A percentile compares a stretch with the other conserved stretches of the same genome.
phyloP scores from a whole-genome alignment of 92 coral and sea anemone species.

The Umimayanthus kanabou region DNA sequence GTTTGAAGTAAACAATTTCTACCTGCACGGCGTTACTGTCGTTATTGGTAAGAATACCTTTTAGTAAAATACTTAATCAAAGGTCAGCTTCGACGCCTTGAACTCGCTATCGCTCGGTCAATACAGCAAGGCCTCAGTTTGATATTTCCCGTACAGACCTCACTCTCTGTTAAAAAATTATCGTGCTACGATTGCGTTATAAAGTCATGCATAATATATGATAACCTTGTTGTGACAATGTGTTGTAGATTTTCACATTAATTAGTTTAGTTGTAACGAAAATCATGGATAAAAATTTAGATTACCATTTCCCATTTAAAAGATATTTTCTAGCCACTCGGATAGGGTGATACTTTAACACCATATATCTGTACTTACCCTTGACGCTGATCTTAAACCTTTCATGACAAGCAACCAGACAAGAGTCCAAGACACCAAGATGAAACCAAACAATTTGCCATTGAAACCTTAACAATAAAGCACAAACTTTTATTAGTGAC shows the following conservation, averaged over 20 bases:
- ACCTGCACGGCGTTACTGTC: too few relatives aligned
- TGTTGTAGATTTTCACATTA: background rate
- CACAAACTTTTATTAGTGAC: background rate
- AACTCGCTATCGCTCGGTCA: too few relatives aligned
- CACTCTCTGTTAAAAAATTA: too few relatives aligned
- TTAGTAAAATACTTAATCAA: too few relatives aligned
- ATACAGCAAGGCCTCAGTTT: too few relatives aligned
- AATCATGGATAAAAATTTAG: constrained; percentile 41
- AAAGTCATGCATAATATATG: background rate
- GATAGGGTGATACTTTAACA: background rate
- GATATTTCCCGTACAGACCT: too few relatives aligned
- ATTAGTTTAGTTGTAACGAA: background rate
- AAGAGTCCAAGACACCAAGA: constrained; percentile 73
- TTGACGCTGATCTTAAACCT: constrained; percentile 68
- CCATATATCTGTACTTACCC: constrained; percentile 46
- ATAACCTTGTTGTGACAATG: background rate
- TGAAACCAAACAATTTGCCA: constrained; percentile 77
- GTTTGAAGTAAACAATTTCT: too few relatives aligned
- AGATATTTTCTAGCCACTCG: background rate
- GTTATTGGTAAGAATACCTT: too few relatives aligned
- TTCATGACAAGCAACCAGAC: constrained; percentile 85
- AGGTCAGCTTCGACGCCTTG: too few relatives aligned
- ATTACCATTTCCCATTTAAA: background rate
- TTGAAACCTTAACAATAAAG: constrained; percentile 61
- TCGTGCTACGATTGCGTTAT: too few relatives aligned